Evolutionary conservation across 2,888 invertebrate genomes (phyloP).

Genomic region (Melanotus villosus): DNA sequence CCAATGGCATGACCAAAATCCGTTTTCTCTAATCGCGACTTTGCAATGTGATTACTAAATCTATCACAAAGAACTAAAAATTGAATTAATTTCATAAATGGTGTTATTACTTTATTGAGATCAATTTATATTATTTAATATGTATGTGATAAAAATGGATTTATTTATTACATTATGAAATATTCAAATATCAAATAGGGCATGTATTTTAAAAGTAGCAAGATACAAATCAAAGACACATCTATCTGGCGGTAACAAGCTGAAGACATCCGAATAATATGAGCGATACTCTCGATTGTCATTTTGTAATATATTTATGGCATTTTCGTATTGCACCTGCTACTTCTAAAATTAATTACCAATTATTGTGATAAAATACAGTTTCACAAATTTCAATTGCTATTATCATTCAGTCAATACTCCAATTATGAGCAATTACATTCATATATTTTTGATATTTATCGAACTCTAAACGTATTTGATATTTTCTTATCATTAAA

Average conservation of each 20-base stretch:
- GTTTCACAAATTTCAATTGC: conserved; percentile 24
- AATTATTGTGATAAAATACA: conserved; percentile 29
- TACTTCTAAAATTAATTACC: conserved; percentile 21
- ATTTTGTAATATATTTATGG: conserved; percentile 8
- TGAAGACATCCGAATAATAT: neutral
- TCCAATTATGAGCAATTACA: conserved; percentile 29
- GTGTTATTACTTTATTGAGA: conserved; percentile 32
- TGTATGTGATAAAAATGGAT: conserved; percentile 24
- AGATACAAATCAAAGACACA: neutral
- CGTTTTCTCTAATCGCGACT: too few relatives aligned
- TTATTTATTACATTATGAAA: conserved; percentile 23
- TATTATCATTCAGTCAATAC: conserved; percentile 28
- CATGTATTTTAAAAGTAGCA: conserved; percentile 24
- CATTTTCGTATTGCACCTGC: conserved; percentile 4
- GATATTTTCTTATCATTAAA: conserved; percentile 20
- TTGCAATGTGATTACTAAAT: too few relatives aligned
- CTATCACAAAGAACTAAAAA: too few relatives aligned
- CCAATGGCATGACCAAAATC: too few relatives aligned
- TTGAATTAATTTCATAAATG: too few relatives aligned
- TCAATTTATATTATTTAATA: conserved; percentile 19
- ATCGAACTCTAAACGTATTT: neutral
- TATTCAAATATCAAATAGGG: conserved; percentile 22
- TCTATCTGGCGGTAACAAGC: neutral
- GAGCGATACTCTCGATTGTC: conserved; percentile 5
- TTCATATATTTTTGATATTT: conserved; percentile 22